Evolutionary conservation across 2,888 invertebrate species (phyloP).

Genomic region (Melinopterus prodromus): DNA sequence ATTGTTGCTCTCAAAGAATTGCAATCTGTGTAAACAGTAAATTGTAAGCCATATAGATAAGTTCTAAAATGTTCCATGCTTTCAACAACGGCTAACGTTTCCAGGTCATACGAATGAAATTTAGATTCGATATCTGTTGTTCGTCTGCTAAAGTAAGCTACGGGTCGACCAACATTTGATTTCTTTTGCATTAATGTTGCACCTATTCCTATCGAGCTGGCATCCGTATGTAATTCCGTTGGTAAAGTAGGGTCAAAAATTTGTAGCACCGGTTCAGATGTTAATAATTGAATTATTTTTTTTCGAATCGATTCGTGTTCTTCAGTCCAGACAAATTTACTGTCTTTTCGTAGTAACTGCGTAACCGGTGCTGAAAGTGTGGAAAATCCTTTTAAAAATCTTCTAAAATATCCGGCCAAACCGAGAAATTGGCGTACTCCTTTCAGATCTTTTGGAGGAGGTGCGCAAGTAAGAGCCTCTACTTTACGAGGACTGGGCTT

Average conservation of each 20-base stretch:
- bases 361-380: neutral
- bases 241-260: conserved; percentile 43
- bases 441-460: conserved; percentile 37
- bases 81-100: conserved; percentile 51
- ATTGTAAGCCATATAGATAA: conserved; percentile 45
- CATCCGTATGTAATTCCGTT: conserved; percentile 34
- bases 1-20: conserved; percentile 40
- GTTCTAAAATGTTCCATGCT: conserved; percentile 47
- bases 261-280: conserved; percentile 44
- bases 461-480: conserved; percentile 44
- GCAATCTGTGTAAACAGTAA: conserved; percentile 51
- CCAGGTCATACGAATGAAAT: conserved; percentile 50
- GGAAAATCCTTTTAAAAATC: conserved; percentile 32
- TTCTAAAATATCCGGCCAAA: conserved; percentile 43
- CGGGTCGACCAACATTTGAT: conserved; percentile 35
- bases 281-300: conserved; percentile 39
- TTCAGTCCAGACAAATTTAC: conserved; percentile 34
- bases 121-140: conserved; percentile 45
- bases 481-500: conserved; percentile 48
- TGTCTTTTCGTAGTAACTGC: neutral
- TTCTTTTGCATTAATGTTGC: conserved; percentile 48
- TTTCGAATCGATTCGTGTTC: conserved; percentile 41
- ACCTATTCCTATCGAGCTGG: conserved; percentile 43
- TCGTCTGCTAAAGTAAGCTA: conserved; percentile 48
- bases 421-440: conserved; percentile 44